These are phyloP conservation scores for Phalloptychus januarius DNA, from an alignment of 2,797 vertebrate species.

Conservation along the genomic window DNA sequence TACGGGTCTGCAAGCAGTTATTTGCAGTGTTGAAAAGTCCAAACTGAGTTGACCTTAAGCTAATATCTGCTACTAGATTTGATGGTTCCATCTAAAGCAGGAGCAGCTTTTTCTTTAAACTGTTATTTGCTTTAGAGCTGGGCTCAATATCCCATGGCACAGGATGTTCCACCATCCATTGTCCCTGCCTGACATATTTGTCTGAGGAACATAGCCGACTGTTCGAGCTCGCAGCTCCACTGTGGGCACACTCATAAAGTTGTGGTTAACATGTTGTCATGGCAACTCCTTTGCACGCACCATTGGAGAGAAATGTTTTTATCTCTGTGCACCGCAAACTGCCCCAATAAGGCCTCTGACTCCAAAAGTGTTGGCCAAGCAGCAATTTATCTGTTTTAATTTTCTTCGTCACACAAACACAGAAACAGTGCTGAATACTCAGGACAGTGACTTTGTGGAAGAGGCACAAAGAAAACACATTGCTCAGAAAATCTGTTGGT, in stretches of 20 bases:
- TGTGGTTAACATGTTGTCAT: constrained; percentile 89
- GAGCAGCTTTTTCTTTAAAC: constrained; percentile 40
- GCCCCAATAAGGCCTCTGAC: constrained; percentile 81
- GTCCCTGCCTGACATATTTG: constrained; percentile 69
- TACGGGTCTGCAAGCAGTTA: constrained; percentile 5
- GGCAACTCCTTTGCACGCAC: constrained; percentile 86
- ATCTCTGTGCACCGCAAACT: constrained; percentile 89
- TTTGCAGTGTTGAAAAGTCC: constrained; percentile 2
- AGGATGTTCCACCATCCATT: constrained; percentile 72
- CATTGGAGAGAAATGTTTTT: constrained; percentile 87
- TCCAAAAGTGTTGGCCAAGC: constrained; percentile 79
- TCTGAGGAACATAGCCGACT: constrained; percentile 82
- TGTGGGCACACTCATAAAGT: constrained; percentile 85
- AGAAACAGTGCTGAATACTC: constrained; percentile 52
- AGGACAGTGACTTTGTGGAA: constrained; percentile 15
- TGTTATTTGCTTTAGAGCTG: constrained; percentile 66
- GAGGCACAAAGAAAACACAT: background rate
- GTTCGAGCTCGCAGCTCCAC: constrained; percentile 78
- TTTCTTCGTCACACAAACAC: constrained; percentile 52
- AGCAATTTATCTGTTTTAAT: constrained; percentile 54
- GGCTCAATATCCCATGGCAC: constrained; percentile 68
- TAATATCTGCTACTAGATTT: constrained; percentile 21
- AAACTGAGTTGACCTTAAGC: constrained; percentile 21
- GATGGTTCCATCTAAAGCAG: constrained; percentile 22
- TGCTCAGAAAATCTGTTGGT: background rate